phyloP scores from a whole-genome alignment of 64 coral and sea anemone genomes.

The Astreopora myriophthalma region DNA sequence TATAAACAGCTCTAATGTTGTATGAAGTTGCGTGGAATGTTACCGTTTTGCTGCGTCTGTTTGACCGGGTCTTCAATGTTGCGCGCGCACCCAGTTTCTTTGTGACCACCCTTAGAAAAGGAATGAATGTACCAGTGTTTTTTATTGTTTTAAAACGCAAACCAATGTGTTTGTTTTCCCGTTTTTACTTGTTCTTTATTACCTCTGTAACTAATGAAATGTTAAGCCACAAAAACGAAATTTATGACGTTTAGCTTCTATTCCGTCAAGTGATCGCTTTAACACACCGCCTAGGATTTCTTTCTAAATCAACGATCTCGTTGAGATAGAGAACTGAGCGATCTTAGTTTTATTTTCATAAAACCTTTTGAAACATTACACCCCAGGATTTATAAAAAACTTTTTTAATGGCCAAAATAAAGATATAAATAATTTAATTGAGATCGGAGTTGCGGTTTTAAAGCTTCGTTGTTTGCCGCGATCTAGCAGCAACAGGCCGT shows the following conservation, averaged over 20 bases:
- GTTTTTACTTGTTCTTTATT: neutral
- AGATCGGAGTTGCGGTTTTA: neutral
- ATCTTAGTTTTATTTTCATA: neutral
- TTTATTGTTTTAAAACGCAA: neutral
- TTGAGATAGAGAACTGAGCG: neutral
- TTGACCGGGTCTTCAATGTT: no score
- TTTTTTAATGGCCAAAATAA: constrained; percentile 31
- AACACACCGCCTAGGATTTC: neutral
- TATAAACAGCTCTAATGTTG: no score
- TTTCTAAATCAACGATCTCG: neutral
- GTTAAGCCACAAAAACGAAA: neutral
- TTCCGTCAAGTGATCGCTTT: neutral
- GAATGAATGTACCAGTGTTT: neutral
- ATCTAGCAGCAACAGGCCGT: neutral
- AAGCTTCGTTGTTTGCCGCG: neutral
- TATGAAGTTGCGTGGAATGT: no score
- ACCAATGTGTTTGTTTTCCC: neutral
- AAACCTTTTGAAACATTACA: neutral
- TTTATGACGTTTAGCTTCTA: neutral
- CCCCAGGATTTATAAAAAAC: neutral
- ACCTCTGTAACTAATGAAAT: neutral
- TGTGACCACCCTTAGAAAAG: neutral
- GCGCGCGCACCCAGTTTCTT: no score
- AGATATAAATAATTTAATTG: constrained; percentile 27
- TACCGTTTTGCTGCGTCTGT: no score